Conservation (phyloP, 2,797 vertebrate genomes). For the Hirundo rustica region DNA sequence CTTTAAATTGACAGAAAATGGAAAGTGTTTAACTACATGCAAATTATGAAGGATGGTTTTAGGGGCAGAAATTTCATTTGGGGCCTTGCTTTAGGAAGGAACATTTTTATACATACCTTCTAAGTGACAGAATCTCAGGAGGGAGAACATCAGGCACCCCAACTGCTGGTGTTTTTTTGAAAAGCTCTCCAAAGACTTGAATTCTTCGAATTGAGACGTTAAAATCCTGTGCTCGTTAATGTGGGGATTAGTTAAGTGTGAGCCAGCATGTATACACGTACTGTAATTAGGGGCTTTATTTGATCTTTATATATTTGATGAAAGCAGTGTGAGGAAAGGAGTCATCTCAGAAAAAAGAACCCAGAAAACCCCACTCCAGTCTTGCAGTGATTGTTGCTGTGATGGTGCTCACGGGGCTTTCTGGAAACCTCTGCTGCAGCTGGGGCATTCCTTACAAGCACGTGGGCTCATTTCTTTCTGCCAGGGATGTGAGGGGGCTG, state of each 20-base stretch:
- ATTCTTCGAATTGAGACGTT: neutral
- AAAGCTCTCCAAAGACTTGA: constrained; percentile 28
- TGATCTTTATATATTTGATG: constrained; percentile 18
- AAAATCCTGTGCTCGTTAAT: neutral
- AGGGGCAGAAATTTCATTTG: neutral
- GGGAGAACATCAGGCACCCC: constrained; percentile 24
- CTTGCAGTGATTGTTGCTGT: neutral
- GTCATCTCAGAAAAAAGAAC: neutral
- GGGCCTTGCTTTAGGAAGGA: constrained; percentile 1
- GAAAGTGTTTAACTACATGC: constrained; percentile 5
- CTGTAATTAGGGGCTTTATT: neutral
- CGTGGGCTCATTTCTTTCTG: neutral
- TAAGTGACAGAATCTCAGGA: constrained; percentile 12
- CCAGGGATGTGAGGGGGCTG: neutral
- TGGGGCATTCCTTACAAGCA: accelerated
- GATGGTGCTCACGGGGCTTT: neutral
- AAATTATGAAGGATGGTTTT: neutral
- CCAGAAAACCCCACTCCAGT: neutral
- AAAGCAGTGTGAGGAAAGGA: neutral
- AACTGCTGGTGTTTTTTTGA: constrained; percentile 4
- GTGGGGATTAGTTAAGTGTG: neutral
- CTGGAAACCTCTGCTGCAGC: neutral
- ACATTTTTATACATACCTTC: neutral
- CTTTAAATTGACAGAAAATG: constrained; percentile 12
- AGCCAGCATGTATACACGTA: neutral